These are phyloP conservation scores for Abramis brama DNA, from an alignment of 2,113 vertebrate species.

Conservation along the genomic window DNA sequence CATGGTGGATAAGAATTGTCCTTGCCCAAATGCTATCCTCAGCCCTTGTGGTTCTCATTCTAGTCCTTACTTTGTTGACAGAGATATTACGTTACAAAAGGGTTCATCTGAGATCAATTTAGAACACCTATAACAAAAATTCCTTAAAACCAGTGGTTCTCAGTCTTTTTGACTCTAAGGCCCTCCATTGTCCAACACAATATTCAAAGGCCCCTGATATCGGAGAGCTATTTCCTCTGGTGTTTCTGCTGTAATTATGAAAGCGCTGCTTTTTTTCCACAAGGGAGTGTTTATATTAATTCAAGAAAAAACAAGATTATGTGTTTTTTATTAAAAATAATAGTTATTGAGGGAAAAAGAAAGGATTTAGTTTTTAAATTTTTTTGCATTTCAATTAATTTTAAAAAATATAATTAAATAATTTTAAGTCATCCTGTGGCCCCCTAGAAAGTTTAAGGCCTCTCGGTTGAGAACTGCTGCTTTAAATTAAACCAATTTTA, in stretches of 20 bases:
- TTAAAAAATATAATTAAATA: background rate
- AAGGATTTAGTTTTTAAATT: too few relatives aligned
- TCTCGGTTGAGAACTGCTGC: background rate
- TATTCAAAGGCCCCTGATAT: background rate
- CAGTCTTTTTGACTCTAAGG: background rate
- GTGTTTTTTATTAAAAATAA: too few relatives aligned
- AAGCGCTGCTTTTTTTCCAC: too few relatives aligned
- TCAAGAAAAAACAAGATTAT: too few relatives aligned
- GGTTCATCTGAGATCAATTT: background rate
- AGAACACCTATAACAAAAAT: background rate
- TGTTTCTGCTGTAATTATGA: background rate
- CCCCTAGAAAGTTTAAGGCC: background rate
- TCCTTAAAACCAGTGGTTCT: background rate
- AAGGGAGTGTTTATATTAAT: too few relatives aligned
- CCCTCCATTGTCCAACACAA: background rate
- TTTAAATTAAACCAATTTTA: background rate
- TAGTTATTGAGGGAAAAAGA: too few relatives aligned
- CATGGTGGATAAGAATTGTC: background rate
- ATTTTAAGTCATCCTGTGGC: background rate
- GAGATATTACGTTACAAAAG: background rate
- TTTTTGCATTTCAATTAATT: background rate
- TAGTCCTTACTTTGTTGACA: background rate
- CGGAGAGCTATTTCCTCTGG: background rate
- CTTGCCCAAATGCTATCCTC: background rate
- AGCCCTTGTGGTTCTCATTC: background rate